Evolutionary conservation across 2,888 invertebrate genomes (phyloP).

Genomic region (Urechis unicinctus): DNA sequence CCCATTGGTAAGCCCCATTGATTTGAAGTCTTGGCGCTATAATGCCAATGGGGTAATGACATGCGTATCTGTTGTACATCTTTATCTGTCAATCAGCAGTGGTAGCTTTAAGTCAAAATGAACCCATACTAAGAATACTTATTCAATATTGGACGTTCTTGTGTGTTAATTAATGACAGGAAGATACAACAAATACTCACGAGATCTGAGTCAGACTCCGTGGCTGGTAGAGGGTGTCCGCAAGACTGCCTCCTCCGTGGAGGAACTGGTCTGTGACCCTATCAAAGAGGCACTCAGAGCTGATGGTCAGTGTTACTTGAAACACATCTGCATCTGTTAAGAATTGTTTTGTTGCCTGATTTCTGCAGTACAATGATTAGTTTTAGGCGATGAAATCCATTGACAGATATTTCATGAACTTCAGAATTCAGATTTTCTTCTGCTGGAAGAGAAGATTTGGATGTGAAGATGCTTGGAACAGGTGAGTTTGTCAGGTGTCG

Average conservation of each 20-base stretch:
- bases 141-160: background rate
- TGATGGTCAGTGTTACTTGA: too few relatives aligned
- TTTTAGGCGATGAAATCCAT: too few relatives aligned
- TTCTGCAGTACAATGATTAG: too few relatives aligned
- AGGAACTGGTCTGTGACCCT: conserved; percentile 74
- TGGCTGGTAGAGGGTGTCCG: conserved; percentile 80
- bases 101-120: background rate
- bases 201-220: conserved; percentile 78
- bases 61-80: too few relatives aligned
- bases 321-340: too few relatives aligned
- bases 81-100: background rate
- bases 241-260: conserved; percentile 78
- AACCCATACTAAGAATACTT: background rate
- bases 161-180: conserved; percentile 4
- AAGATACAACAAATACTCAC: conserved; percentile 14
- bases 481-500: too few relatives aligned
- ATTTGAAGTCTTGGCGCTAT: too few relatives aligned
- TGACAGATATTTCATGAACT: too few relatives aligned
- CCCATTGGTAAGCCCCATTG: too few relatives aligned
- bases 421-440: too few relatives aligned
- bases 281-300: conserved; percentile 58
- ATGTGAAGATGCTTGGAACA: conserved; percentile 76
- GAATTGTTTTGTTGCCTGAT: too few relatives aligned
- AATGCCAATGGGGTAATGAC: too few relatives aligned
- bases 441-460: conserved; percentile 94